Evolutionary conservation across 2,113 vertebrate species (phyloP), one percentile per base, ranked within the genome.

Genomic region (Rhynchomys soricoides): DNA sequence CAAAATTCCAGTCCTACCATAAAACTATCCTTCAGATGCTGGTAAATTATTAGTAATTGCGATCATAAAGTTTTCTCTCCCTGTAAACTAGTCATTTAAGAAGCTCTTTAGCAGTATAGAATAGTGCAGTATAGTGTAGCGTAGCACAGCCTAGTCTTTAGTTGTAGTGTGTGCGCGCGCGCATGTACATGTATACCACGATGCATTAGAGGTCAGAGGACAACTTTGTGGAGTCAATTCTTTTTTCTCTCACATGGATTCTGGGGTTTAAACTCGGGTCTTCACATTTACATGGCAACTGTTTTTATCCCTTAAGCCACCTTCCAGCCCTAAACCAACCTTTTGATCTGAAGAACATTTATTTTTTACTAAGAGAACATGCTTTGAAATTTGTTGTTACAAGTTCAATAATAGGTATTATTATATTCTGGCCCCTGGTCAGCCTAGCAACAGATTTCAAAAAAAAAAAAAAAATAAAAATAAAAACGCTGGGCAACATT

Each of bases 401-500:
- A 77, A 86, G 50, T 90, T 89, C 89, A 89, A 50, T 86, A 92
- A 89, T 34, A 78, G 34, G 68, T 40, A 70, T 57, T 62, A 86
- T 31, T 85, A 55, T 50, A 89, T 93, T 95, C 86, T 88, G 55
- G 59, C 16, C 78, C 15, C 62, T 37, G 26, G 13, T 86, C 91
- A 21, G 13, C 82, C 62, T 4, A 94, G 68, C n/a, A 90, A 92
- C 45, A 93, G 57, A 89, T 17, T 93, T 31, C 19, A 57, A 68
- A 96, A 29, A 66, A 86, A 90, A 24, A 37, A 86, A 90, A 95
- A 83, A 71, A 90, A 24, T 43, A 86, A 90, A 95, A 90, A 24
- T 43, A 86, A 90, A 95, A 83, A 71, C 34, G 1, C 34, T 50
- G n/a, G 52, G 43, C 68, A 52, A 12, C 90, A 87, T 66, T 96